phyloP scores from a whole-genome alignment of 2,113 vertebrate species.

The Bubo blakistoni region DNA sequence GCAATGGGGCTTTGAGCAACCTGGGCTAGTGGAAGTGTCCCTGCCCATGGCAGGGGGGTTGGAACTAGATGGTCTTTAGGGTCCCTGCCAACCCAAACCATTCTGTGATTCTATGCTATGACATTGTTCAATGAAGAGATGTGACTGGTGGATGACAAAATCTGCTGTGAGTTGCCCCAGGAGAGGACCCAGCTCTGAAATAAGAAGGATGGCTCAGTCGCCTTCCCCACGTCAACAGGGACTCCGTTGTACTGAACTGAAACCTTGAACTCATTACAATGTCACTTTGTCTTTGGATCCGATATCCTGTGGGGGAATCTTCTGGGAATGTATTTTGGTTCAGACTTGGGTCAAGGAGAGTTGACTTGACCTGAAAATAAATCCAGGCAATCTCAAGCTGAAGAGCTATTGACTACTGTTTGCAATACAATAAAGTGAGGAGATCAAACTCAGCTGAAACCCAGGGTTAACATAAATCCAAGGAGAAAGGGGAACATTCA shows the following conservation, averaged over 20 bases:
- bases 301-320: constrained; percentile 39
- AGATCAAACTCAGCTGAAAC: constrained; percentile 35
- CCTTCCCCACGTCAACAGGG: background rate
- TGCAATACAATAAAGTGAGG: constrained; percentile 55
- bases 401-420: constrained; percentile 67
- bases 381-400: constrained; percentile 47
- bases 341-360: constrained; percentile 58
- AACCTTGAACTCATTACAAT: constrained; percentile 53
- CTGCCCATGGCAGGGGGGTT: background rate
- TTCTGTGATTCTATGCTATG: background rate
- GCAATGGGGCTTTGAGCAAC: background rate
- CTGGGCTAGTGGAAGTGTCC: background rate
- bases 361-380: constrained; percentile 68
- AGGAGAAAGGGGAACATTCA: constrained; percentile 46
- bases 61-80: background rate
- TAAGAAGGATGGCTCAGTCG: background rate
- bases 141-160: background rate
- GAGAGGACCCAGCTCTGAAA: background rate
- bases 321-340: constrained; percentile 62
- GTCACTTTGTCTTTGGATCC: constrained; percentile 46
- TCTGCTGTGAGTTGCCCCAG: background rate
- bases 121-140: background rate
- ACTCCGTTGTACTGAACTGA: background rate
- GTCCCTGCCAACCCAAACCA: background rate
- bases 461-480: constrained; percentile 52